Base-by-base conservation (phyloP, 2,888 invertebrate genomes). In the Leptinotarsa tumamoca region DNA sequence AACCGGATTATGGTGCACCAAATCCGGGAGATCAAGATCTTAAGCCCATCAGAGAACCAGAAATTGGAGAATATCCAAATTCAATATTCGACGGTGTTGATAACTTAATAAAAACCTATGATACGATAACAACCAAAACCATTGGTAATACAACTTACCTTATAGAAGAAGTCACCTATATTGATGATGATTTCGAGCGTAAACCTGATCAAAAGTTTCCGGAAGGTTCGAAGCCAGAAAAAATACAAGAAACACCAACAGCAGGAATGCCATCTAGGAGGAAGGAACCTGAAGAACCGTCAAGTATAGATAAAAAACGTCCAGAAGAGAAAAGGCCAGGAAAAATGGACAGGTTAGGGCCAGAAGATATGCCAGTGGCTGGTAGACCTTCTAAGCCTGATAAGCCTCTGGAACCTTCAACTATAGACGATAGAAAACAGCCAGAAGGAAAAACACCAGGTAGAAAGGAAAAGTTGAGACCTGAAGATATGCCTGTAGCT, bases 341-440 rank as follows among this genome's bases (percentile, higher is more conserved):
- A 0, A 43, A 33, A 43, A 63, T 0, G 7, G 49, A 58, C 1
- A 70, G 33, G 50, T 61, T 70, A 23, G 14, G 49, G 15, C 70
- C 70, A 3, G 70, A 61, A 49, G 70, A 70, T 21, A 56, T 70
- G 56, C 70, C 71, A 51, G 71, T 61, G 14, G 71, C 71, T 66
- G 71, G 71, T 15, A 71, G 52, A 27, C 51, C 63, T 50, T 63
- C 63, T 18, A 61, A 58, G 43, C 27, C 23, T 15, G 17, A n/a
- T 1, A 63, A 63, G 17, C 43, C 63, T n/a, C 1, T 14, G 4
- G 58, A 58, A 23, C 58, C 66, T 43, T 27, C 63, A 52, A 43
- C 33, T 1, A 43, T 63, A 49, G 72, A 76, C 33, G 33, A 33
- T 7, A 76, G 71, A 71, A 73, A 67, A 43, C 49, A 27, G 7